Base-by-base conservation (phyloP, 2,113 vertebrate species). In the Benitochromis conjunctus region DNA sequence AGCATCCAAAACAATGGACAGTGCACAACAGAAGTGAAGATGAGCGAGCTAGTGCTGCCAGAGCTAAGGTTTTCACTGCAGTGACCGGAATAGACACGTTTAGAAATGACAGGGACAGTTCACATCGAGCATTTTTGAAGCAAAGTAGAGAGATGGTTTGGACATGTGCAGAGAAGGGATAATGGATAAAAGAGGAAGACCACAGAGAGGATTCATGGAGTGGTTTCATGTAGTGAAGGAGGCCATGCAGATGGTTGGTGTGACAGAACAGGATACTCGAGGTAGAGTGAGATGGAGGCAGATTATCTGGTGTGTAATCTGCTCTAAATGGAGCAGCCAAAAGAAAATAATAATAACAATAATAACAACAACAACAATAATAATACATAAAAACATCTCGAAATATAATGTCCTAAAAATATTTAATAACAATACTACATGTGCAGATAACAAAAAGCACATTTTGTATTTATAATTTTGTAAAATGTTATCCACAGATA, bases 341-440 rank as follows among this genome's bases (percentile, higher is more conserved):
- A 71, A 71, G 64, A 71, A 71, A 5, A 64, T 38, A 36, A 18
- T n/a, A 64, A 6, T 36, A 62, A 9, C 11, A 62, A 7, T 58
- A 60, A 0, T 58, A 31, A 38, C 9, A 10, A 38, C 9, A 38
- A 38, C 9, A 38, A 38, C 8, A 9, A 36, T 9, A 3, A 36
- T 36, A 1, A 9, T 29, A 29, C 29, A 29, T 29, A 29, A 29
- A 29, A 29, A 29, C 29, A 29, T 29, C 3, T 29, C 3, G 29
- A 4, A 29, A 29, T 29, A 29, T 29, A 29, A 26, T 26, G 34
- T 34, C 34, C 6, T 34, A 34, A 34, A 34, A 34, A 34, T 34
- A 34, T 6, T 34, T 34, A 57, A 57, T 5, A 57, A 57, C 9
- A 12, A 62, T 62, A 62, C 9, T 64, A 38, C 31, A 64, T 64